phyloP scores from a whole-genome alignment of 92 coral and sea anemone species.

The Diadumene lineata region DNA sequence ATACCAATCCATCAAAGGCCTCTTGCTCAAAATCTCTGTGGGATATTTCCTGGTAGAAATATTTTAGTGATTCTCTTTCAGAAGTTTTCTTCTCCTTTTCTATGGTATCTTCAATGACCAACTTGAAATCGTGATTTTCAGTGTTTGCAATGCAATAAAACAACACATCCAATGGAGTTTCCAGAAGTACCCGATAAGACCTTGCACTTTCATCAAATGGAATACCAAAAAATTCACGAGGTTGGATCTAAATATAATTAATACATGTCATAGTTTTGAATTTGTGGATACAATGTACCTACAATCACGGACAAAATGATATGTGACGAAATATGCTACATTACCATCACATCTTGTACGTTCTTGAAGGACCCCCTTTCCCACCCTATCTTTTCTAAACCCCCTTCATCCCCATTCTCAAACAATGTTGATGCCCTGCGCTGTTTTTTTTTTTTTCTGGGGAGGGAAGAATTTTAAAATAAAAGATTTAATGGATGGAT shows the following conservation, averaged over 20 bases:
- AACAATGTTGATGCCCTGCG: too few species aligned
- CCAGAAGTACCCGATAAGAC: neutral
- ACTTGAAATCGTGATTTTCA: neutral
- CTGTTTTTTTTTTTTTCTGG: too few species aligned
- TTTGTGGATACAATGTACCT: too few species aligned
- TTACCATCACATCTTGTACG: too few species aligned
- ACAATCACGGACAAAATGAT: too few species aligned
- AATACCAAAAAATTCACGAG: neutral
- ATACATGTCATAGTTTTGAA: too few species aligned
- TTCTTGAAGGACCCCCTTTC: too few species aligned
- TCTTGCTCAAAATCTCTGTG: neutral
- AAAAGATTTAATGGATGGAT: too few species aligned
- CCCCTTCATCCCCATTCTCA: too few species aligned
- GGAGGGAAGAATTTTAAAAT: too few species aligned
- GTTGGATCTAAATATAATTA: neutral
- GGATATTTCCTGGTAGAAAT: constrained; percentile 5
- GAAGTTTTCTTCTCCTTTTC: neutral
- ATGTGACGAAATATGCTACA: too few species aligned
- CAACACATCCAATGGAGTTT: neutral
- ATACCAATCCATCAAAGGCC: constrained; percentile 5
- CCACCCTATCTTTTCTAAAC: too few species aligned
- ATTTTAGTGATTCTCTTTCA: neutral
- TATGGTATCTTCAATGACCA: neutral
- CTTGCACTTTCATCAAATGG: neutral
- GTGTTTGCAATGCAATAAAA: neutral